These are phyloP conservation scores for Melozone crissalis DNA, from an alignment of 2,113 vertebrate genomes.

Conservation along the genomic window DNA sequence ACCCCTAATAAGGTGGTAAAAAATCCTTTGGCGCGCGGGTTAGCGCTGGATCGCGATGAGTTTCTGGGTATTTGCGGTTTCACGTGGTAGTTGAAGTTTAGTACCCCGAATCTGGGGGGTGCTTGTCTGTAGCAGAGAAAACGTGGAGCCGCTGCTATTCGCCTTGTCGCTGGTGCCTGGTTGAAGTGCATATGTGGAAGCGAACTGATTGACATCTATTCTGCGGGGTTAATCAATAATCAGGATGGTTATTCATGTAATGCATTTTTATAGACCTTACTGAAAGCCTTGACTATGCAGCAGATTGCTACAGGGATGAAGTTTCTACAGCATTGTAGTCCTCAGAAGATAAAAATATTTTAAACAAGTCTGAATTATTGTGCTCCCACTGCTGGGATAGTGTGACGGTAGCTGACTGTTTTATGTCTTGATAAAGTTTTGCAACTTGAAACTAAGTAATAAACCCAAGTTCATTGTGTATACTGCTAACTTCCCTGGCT, in stretches of 20 bases:
- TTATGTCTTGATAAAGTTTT: not conserved
- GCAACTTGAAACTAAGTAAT: not conserved
- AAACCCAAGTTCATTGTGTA: not conserved
- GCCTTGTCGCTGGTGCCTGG: not conserved
- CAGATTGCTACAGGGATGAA: not conserved
- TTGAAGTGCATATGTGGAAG: not conserved
- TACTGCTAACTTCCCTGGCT: not conserved
- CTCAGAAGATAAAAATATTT: not conserved
- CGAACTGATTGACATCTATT: not conserved
- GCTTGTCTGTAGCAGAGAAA: not conserved
- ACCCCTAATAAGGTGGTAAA: rapidly evolving
- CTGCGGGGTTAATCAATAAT: not conserved
- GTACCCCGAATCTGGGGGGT: rapidly evolving
- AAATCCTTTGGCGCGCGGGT: rapidly evolving
- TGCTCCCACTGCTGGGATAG: rapidly evolving
- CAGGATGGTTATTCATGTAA: not conserved
- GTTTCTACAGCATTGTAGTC: not conserved
- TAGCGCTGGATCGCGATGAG: not conserved
- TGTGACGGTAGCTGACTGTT: rapidly evolving
- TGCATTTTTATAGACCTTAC: not conserved
- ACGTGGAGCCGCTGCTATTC: not conserved
- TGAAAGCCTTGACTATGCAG: not conserved
- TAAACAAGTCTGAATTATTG: not conserved
- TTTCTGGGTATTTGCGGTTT: rapidly evolving
- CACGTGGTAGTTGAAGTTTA: not conserved